Percentiles rank a stretch among this genome's conserved stretches.
Evolutionary conservation across 2,888 invertebrate genomes (phyloP).

Genomic region (Rhyacophila evoluta): DNA sequence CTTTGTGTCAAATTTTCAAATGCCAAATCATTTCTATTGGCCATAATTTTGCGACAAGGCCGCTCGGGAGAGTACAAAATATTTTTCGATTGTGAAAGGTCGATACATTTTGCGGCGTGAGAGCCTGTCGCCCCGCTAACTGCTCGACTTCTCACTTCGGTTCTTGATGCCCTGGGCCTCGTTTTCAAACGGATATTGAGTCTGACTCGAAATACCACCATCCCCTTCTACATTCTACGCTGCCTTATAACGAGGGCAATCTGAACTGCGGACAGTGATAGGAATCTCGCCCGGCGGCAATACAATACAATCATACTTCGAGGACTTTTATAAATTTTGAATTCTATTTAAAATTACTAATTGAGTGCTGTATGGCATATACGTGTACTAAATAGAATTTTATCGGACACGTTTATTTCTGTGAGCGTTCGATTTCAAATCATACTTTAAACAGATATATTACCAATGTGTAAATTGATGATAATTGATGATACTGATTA

Average conservation of each 20-base stretch:
- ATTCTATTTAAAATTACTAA: too few relatives aligned
- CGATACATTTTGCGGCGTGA: conserved; percentile 10
- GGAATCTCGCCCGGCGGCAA: neutral
- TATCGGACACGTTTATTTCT: too few relatives aligned
- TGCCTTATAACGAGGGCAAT: neutral
- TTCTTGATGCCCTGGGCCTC: neutral
- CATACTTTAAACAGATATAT: too few relatives aligned
- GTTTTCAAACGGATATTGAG: neutral
- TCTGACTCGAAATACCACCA: neutral
- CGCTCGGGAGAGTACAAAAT: neutral
- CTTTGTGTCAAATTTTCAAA: neutral
- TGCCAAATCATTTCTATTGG: neutral
- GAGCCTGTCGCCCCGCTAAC: conserved; percentile 1
- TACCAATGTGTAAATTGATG: too few relatives aligned
- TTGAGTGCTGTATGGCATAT: too few relatives aligned
- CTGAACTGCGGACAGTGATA: neutral
- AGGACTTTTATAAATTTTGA: too few relatives aligned
- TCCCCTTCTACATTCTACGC: neutral
- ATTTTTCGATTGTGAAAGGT: conserved; percentile 19
- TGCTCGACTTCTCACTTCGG: neutral
- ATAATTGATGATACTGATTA: too few relatives aligned
- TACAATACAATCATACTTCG: neutral
- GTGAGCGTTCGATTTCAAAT: too few relatives aligned
- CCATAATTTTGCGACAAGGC: neutral
- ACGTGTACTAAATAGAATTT: too few relatives aligned